Percentiles rank a stretch among this genome's conserved stretches.
phyloP scores from a whole-genome alignment of 2,113 vertebrate genomes.

The Acrocephalus arundinaceus region DNA sequence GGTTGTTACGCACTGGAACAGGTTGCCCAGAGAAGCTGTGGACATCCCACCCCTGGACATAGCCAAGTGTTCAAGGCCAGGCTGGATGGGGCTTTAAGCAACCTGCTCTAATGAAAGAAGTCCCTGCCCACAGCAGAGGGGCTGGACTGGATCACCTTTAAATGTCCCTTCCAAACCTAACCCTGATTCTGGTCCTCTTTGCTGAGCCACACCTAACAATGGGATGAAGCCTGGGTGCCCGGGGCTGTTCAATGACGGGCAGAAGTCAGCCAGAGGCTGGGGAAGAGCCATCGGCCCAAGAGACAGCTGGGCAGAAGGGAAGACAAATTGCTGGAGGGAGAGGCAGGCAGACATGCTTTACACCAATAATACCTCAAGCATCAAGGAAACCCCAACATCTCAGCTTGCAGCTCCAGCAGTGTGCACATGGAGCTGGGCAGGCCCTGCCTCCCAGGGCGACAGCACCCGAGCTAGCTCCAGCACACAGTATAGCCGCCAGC shows the following conservation, averaged over 20 bases:
- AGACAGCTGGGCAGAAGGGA: neutral
- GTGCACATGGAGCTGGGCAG: fast-evolving
- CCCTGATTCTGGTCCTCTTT: neutral
- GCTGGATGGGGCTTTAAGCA: neutral
- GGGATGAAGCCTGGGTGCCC: neutral
- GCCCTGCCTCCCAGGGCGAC: fast-evolving
- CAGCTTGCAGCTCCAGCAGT: neutral
- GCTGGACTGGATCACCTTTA: neutral
- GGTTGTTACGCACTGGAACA: neutral
- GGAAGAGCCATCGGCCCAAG: neutral
- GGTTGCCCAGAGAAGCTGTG: neutral
- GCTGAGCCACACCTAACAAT: fast-evolving
- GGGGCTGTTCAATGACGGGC: fast-evolving
- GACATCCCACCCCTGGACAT: neutral
- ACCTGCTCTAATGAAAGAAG: neutral
- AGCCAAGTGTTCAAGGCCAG: neutral
- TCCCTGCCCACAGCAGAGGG: neutral
- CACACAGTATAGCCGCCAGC: neutral
- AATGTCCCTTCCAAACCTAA: neutral
- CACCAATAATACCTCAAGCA: neutral
- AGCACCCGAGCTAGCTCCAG: neutral
- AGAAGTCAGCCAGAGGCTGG: neutral
- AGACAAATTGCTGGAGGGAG: neutral
- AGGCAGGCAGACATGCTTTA: neutral
- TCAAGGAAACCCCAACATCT: neutral